Evolutionary conservation across 2,888 invertebrate genomes (phyloP).

Genomic region (Aplocera efformata): DNA sequence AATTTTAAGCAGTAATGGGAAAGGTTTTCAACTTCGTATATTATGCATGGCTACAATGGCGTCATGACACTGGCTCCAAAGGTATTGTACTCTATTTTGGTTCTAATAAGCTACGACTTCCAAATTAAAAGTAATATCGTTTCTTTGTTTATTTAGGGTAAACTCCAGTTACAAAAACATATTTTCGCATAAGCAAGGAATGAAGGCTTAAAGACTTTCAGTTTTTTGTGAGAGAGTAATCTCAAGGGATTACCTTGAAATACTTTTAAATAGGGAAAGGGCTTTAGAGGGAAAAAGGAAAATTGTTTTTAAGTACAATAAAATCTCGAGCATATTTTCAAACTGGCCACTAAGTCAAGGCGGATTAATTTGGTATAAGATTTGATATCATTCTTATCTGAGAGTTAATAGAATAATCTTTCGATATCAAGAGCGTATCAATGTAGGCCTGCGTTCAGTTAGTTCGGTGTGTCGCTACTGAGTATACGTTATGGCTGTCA

Average conservation of each 20-base stretch:
- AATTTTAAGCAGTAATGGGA: slow-evolving; percentile 11
- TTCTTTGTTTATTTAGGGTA: slow-evolving; percentile 52
- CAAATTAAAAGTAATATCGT: slow-evolving; percentile 8
- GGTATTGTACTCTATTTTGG: no score
- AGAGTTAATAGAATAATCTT: slow-evolving; percentile 6
- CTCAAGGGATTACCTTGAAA: slow-evolving; percentile 69
- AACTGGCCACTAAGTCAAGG: slow-evolving; percentile 2
- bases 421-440: slow-evolving; percentile 17
- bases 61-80: background rate
- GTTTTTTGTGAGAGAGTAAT: slow-evolving; percentile 65
- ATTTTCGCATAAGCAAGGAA: slow-evolving; percentile 67
- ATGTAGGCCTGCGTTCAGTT: slow-evolving; percentile 25
- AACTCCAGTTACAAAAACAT: slow-evolving; percentile 48
- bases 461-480: slow-evolving; percentile 6
- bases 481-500: slow-evolving; percentile 36
- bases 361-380: slow-evolving; percentile 14
- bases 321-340: background rate
- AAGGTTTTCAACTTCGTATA: no score
- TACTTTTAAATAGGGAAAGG: slow-evolving; percentile 54
- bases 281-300: slow-evolving; percentile 41
- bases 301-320: slow-evolving; percentile 45
- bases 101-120: no score
- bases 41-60: background rate
- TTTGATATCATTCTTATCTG: slow-evolving; percentile 16
- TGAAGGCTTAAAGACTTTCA: slow-evolving; percentile 63